Evolutionary conservation across 2,888 invertebrate species (phyloP).

Genomic region (Beris morrisii): DNA sequence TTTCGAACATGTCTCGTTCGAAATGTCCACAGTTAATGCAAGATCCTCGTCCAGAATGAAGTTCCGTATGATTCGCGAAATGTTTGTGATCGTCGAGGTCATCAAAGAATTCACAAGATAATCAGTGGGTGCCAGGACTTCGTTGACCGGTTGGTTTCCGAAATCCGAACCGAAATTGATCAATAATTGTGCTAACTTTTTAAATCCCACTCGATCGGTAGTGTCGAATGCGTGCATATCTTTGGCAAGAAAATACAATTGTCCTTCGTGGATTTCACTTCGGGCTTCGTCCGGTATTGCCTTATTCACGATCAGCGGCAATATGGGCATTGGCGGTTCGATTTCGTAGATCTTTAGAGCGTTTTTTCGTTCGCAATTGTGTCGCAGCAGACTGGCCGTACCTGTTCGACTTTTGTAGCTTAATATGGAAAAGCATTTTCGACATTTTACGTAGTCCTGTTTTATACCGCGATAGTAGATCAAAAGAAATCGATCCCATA

Average conservation of each 20-base stretch:
- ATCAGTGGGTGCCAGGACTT: constrained; percentile 21
- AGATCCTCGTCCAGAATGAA: constrained; percentile 22
- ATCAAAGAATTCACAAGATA: constrained; percentile 22
- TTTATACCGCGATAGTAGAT: constrained; percentile 38
- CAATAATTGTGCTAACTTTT: constrained; percentile 13
- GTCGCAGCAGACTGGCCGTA: constrained; percentile 37
- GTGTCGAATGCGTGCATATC: constrained; percentile 31
- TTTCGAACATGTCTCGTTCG: constrained; percentile 24
- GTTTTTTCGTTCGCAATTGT: constrained; percentile 35
- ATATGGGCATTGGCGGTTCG: constrained; percentile 3
- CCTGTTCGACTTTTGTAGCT: constrained; percentile 38
- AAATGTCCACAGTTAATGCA: constrained; percentile 20
- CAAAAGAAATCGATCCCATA: constrained; percentile 38
- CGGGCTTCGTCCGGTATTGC: constrained; percentile 18
- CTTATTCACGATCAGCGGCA: constrained; percentile 6
- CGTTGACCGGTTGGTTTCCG: constrained; percentile 24
- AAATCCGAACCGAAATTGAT: constrained; percentile 25
- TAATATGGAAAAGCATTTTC: constrained; percentile 35
- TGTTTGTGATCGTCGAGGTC: constrained; percentile 23
- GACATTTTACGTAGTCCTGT: constrained; percentile 37
- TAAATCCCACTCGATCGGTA: constrained; percentile 23
- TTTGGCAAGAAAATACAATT: constrained; percentile 23
- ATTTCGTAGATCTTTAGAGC: constrained; percentile 19
- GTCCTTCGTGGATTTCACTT: constrained; percentile 22
- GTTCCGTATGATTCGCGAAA: constrained; percentile 21